Evolutionary conservation across 2,113 vertebrate species (phyloP), one percentile per base, ranked within the genome.

Genomic region (Tyrannus savana): DNA sequence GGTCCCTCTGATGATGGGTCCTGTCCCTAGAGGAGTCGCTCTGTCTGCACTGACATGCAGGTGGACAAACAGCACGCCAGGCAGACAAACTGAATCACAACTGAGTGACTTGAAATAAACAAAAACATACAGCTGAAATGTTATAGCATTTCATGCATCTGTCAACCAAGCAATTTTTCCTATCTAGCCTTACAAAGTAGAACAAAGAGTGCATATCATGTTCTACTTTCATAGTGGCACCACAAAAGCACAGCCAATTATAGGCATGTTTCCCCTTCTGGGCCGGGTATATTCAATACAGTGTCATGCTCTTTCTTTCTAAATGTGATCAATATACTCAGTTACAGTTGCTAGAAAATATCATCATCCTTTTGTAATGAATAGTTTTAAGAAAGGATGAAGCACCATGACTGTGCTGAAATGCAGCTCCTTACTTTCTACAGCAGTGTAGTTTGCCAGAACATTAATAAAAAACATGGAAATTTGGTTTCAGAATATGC

Each of bases 151-250:
- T 52, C 47, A 31, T 81, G 13, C 4, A 3, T 49, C 74, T 91
- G 44, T 69, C 73, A 94, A 30, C 24, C 25, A 79, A 78, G 39
- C 37, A 24, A 17, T 92, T 94, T 49, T 66, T 89, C 42, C 52
- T 63, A 19, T 56, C 28, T 78, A 47, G 46, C 37, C 66, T 93
- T 93, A 37, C 12, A 53, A 72, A 71, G 35, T 14, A 79, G 60
- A 91, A 95, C 73, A 84, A 72, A 71, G 74, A 77, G 9, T 25
- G 2, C 17, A 0, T 86, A 56, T 84, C 10, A 0, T 79, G 49
- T 76, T 82, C 63, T 68, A 41, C 74, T 91, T 92, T 68, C 80
- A 7, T 44, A 28, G 53, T 46, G 49, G 31, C 58, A 69, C 76
- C 28, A 52, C 31, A 69, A 76, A 78, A 91, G 14, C 37, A 9